phyloP scores from a whole-genome alignment of 2,797 vertebrate species.

The Tolypeutes matacus region DNA sequence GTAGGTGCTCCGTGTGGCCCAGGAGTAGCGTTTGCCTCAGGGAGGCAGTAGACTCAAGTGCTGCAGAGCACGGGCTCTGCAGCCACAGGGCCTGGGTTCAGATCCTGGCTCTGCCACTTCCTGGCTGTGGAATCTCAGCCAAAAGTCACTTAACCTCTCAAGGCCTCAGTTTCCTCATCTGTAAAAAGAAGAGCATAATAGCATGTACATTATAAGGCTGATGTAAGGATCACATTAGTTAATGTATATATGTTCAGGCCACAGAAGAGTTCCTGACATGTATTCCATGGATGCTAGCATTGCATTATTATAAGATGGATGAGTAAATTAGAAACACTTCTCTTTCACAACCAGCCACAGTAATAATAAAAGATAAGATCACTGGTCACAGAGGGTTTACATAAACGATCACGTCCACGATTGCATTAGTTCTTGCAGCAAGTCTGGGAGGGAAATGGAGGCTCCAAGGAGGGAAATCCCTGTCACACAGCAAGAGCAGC shows the following conservation, averaged over 20 bases:
- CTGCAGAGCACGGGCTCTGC: neutral
- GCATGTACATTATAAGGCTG: neutral
- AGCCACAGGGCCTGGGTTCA: neutral
- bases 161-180: neutral
- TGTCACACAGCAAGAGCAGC: neutral
- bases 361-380: neutral
- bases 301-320: neutral
- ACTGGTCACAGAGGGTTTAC: neutral
- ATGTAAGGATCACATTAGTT: accelerated
- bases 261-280: neutral
- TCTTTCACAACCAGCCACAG: neutral
- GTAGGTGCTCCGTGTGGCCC: neutral
- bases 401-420: neutral
- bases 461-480: neutral
- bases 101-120: neutral
- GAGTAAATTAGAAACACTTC: neutral
- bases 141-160: neutral
- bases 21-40: neutral
- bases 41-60: neutral
- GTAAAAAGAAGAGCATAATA: neutral
- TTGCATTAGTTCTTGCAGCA: neutral
- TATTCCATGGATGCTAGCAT: accelerated
- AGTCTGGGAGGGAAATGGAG: neutral
- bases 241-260: accelerated
- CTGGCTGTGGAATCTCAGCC: neutral